Evolutionary conservation across 1,140 invertebrate species (phyloP).

Genomic region (Ceratosolen solmsi): DNA sequence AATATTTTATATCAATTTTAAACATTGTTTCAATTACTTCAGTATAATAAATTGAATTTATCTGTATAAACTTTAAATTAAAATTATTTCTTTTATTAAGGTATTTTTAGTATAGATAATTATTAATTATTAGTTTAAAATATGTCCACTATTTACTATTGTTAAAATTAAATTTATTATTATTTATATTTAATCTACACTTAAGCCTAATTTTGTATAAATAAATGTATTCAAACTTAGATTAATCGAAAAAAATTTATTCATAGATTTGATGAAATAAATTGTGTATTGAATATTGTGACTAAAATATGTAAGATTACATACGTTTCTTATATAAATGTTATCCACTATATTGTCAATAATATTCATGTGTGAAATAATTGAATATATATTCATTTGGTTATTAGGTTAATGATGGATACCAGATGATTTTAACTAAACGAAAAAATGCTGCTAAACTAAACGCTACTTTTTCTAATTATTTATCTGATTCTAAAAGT

Average conservation of each 20-base stretch:
- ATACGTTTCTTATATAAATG: too few relatives aligned
- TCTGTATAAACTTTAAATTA: background rate
- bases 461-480: conserved; percentile 65
- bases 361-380: too few relatives aligned
- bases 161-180: background rate
- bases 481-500: background rate
- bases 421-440: conserved; percentile 80
- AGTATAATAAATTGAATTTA: background rate
- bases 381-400: too few relatives aligned
- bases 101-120: too few relatives aligned
- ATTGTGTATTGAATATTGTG: too few relatives aligned
- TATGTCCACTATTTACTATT: too few relatives aligned
- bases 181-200: background rate
- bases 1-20: background rate
- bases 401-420: conserved; percentile 73
- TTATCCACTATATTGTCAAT: too few relatives aligned
- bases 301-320: too few relatives aligned
- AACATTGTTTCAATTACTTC: background rate
- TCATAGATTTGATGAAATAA: background rate
- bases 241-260: background rate
- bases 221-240: background rate
- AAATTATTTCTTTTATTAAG: background rate
- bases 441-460: conserved; percentile 83
- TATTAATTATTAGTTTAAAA: too few relatives aligned
- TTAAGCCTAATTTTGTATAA: background rate